Evolutionary conservation across 2,888 invertebrate species (phyloP).

Genomic region (Anoncus sp.): DNA sequence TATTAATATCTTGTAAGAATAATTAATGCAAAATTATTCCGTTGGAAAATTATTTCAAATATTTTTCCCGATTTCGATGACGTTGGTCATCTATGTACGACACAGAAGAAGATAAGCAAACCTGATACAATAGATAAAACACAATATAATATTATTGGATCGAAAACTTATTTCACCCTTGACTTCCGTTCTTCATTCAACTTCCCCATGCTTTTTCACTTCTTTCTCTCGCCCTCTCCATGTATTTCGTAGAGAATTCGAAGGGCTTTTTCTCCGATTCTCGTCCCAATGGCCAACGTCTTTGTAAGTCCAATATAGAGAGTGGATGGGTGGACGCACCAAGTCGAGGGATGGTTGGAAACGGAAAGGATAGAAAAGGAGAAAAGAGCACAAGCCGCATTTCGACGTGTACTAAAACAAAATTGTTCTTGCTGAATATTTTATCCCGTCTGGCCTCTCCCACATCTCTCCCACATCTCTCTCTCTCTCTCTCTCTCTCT

Average conservation of each 20-base stretch:
- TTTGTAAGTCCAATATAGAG: slow-evolving; percentile 65
- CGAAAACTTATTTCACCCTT: slow-evolving; percentile 57
- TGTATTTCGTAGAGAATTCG: slow-evolving; percentile 47
- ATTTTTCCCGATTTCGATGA: background rate
- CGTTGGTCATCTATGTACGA: slow-evolving; percentile 4
- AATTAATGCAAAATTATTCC: background rate
- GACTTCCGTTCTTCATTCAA: slow-evolving; percentile 54
- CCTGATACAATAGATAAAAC: slow-evolving; percentile 3
- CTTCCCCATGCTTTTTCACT: slow-evolving; percentile 44
- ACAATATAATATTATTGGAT: slow-evolving; percentile 48
- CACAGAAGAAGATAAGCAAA: slow-evolving; percentile 3
- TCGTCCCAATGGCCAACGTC: slow-evolving; percentile 51
- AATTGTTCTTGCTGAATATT: slow-evolving; percentile 72
- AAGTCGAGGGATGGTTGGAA: slow-evolving; percentile 1
- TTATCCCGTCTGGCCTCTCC: slow-evolving; percentile 64
- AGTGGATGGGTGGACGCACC: slow-evolving; percentile 58
- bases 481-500: slow-evolving; percentile 28
- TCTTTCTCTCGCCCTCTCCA: slow-evolving; percentile 24
- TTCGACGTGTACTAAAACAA: slow-evolving; percentile 69
- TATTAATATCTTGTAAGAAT: background rate
- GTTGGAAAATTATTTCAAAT: background rate
- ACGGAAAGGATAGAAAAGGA: slow-evolving; percentile 45
- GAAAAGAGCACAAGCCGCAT: slow-evolving; percentile 57
- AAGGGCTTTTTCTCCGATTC: slow-evolving; percentile 49
- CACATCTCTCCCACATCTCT: slow-evolving; percentile 15